Base-by-base conservation (phyloP, 2,888 invertebrate genomes). In the Leucania comma region DNA sequence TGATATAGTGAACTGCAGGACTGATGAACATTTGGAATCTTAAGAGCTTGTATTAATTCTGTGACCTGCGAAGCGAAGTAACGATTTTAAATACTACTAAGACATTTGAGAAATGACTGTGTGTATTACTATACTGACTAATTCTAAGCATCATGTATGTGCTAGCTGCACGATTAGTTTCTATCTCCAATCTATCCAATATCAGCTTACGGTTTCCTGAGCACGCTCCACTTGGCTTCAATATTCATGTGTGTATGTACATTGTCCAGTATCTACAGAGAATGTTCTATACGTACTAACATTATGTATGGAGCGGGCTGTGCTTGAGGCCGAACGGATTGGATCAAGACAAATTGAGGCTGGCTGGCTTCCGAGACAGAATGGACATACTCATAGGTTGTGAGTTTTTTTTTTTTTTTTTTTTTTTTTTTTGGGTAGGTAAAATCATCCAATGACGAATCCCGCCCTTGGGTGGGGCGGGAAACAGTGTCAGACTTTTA, bases 211-310 rank as follows among this genome's bases (percentile, higher is more conserved):
- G 20, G 26, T 51, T 24, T 42, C 56, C 50, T 46, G n/a, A 29
- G 22, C 50, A 24, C 59, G 42, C 26, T 51, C n/a, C 32, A 57
- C 22, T 61, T 22, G 14, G n/a, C 5, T 51, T 61, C 60, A 67
- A 68, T 76, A 76, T 76, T 76, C 61, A 53, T 61, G 42, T 56
- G 26, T 32, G 17, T 56, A n/a, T n/a, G 20, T 38, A 14, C 46
- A 29, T n/a, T 22, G 14, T 22, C 14, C 42, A 50, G 56, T 9
- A 29, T 14, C 8, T n/a, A 10, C 56, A 29, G 6, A 42, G 17
- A 42, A 20, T 17, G 42, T 17, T 42, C 32, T 35, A 20, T 20
- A 38, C 20, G 9, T n/a, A 29, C 14, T n/a, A 3, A 51, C 72
- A 38, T 24, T 50, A 46, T 68, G 32, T 56, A 42, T 14, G 14